Conservation (phyloP, 2,113 vertebrate genomes). For the Glareola pratincola region DNA sequence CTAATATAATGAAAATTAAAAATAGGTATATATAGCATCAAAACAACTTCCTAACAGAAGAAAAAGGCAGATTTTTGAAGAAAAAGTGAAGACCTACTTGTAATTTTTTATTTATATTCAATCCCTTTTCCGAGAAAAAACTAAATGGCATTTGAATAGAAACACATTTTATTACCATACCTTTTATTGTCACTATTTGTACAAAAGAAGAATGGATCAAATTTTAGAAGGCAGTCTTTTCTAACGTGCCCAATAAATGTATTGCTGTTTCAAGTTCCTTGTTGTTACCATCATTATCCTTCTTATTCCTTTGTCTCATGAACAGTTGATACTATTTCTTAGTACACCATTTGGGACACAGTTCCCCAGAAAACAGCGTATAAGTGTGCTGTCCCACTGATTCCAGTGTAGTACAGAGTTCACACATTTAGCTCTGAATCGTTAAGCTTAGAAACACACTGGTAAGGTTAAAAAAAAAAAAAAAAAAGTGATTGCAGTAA, state of each 20-base stretch:
- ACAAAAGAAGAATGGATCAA: not conserved
- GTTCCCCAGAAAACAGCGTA: not conserved
- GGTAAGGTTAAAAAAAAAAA: not conserved
- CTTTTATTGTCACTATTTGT: not conserved
- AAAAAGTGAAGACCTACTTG: not conserved
- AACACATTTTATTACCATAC: not conserved
- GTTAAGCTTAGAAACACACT: not conserved
- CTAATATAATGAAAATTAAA: not conserved
- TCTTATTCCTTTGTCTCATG: not conserved
- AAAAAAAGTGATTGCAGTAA: not conserved
- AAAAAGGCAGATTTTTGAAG: not conserved
- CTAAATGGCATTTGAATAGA: not conserved
- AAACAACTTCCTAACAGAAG: not conserved
- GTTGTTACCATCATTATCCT: not conserved
- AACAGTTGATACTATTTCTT: not conserved
- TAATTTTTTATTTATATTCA: not conserved
- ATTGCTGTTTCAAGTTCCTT: not conserved
- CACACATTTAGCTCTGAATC: not conserved
- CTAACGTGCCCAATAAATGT: not conserved
- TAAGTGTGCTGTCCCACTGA: not conserved
- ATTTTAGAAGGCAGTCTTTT: not conserved
- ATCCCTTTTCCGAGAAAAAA: not conserved
- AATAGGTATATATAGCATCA: not conserved
- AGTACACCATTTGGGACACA: not conserved
- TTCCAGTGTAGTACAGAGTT: not conserved